A percentile compares a stretch with the other conserved stretches of the same genome.
These are phyloP conservation scores for Pituophis catenifer DNA, from an alignment of 2,113 vertebrate genomes.

Conservation along the genomic window DNA sequence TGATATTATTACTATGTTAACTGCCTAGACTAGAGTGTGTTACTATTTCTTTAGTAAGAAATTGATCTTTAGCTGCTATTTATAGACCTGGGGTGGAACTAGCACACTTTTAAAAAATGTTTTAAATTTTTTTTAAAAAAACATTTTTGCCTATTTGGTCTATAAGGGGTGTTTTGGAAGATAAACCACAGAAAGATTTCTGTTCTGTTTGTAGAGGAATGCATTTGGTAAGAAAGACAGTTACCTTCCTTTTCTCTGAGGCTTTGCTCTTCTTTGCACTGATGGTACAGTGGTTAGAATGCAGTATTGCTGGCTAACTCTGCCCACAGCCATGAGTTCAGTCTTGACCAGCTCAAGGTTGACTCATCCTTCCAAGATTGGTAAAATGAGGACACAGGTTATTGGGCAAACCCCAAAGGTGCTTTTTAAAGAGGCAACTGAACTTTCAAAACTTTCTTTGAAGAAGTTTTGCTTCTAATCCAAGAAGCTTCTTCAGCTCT, in stretches of 20 bases:
- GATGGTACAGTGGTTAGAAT: too few species aligned
- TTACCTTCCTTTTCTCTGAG: constrained; percentile 39
- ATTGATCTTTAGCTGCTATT: constrained; percentile 5
- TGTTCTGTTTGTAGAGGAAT: constrained; percentile 13
- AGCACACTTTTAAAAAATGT: background rate
- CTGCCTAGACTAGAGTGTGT: background rate
- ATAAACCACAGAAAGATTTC: constrained; percentile 61
- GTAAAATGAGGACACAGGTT: too few species aligned
- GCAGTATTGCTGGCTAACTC: too few species aligned
- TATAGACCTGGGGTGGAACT: background rate
- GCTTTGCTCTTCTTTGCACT: constrained; percentile 65
- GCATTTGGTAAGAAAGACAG: constrained; percentile 10
- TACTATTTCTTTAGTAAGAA: background rate
- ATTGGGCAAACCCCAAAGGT: too few species aligned
- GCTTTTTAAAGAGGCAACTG: too few species aligned
- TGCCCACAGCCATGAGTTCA: too few species aligned
- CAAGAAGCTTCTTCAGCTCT: too few species aligned
- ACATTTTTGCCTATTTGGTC: constrained; percentile 40
- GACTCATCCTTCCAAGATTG: too few species aligned
- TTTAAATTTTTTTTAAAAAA: background rate
- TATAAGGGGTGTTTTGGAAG: constrained; percentile 40
- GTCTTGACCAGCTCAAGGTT: too few species aligned
- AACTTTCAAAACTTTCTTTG: too few species aligned
- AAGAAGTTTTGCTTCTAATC: too few species aligned
- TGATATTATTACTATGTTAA: too few species aligned